Conservation (phyloP, 2,113 vertebrate species). For the Leptobrachium ailaonicum region DNA sequence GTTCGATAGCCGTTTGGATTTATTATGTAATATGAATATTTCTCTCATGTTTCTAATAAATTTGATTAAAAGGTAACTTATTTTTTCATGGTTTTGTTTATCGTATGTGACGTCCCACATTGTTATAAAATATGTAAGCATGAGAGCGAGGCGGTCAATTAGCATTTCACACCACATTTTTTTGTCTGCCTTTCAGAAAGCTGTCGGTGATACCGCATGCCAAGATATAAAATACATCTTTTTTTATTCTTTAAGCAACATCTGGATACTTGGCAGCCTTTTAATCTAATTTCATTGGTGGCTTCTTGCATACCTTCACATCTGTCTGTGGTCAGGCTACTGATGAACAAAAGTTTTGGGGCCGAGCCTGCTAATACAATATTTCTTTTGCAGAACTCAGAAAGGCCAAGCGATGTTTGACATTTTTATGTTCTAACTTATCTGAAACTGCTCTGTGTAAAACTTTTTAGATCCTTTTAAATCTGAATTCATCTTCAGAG, state of each 20-base stretch:
- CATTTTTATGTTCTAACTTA: constrained; percentile 48
- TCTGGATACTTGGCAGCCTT: constrained; percentile 48
- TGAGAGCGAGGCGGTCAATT: constrained; percentile 25
- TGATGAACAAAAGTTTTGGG: constrained; percentile 46
- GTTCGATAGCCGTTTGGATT: background rate
- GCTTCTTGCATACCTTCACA: constrained; percentile 38
- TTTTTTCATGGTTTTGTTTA: background rate
- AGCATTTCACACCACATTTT: constrained; percentile 42
- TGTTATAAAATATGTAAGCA: constrained; percentile 21
- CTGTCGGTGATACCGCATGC: constrained; percentile 23
- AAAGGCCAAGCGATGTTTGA: constrained; percentile 29
- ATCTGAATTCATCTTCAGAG: constrained; percentile 41
- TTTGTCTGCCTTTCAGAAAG: constrained; percentile 40
- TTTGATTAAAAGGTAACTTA: background rate
- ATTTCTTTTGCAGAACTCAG: constrained; percentile 30
- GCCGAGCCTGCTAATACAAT: constrained; percentile 23
- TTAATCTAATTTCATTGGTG: constrained; percentile 35
- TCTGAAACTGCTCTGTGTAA: constrained; percentile 34
- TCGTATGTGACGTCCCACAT: background rate
- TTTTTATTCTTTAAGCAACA: constrained; percentile 38
- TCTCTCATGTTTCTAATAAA: background rate
- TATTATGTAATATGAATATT: background rate
- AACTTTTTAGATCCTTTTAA: constrained; percentile 45
- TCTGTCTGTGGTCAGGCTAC: constrained; percentile 43
- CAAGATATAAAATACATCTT: constrained; percentile 41